Evolutionary conservation across 1,140 invertebrate genomes (phyloP).

Genomic region (Panulirus ornatus): DNA sequence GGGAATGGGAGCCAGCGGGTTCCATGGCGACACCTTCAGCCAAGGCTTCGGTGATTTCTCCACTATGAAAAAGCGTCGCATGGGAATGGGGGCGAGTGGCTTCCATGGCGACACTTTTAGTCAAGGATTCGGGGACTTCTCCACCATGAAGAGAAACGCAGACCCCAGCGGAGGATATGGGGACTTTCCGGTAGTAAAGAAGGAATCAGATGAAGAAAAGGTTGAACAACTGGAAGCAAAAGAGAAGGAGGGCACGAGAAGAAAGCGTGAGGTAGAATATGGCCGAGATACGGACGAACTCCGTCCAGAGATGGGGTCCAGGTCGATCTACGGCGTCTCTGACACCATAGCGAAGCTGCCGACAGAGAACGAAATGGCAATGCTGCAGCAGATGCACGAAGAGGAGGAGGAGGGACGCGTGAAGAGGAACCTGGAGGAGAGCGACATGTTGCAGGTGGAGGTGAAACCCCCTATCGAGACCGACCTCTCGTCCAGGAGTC

Average conservation of each 20-base stretch:
- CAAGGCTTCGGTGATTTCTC: slow-evolving; percentile 80
- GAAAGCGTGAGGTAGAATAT: slow-evolving; percentile 35
- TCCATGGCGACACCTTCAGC: slow-evolving; percentile 80
- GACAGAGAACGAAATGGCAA: neutral
- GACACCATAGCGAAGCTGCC: slow-evolving; percentile 78
- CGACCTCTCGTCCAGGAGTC: slow-evolving; percentile 17
- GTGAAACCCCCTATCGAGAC: slow-evolving; percentile 41
- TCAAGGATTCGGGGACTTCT: slow-evolving; percentile 80
- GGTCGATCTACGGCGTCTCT: slow-evolving; percentile 80
- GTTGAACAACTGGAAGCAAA: neutral
- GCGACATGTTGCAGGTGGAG: slow-evolving; percentile 40
- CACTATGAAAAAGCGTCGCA: slow-evolving; percentile 76
- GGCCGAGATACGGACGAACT: slow-evolving; percentile 62
- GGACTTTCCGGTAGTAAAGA: no score
- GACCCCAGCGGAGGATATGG: neutral
- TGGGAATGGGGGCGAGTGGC: slow-evolving; percentile 79
- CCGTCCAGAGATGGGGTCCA: slow-evolving; percentile 65
- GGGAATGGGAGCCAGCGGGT: slow-evolving; percentile 79
- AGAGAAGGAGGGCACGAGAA: slow-evolving; percentile 40
- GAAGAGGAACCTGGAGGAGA: slow-evolving; percentile 51
- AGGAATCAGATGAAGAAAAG: slow-evolving; percentile 3
- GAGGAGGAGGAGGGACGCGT: slow-evolving; percentile 27
- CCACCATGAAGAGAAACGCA: slow-evolving; percentile 78
- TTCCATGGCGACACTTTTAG: slow-evolving; percentile 80
- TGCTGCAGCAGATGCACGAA: neutral